phyloP scores from a whole-genome alignment of 2,888 invertebrate genomes.

The Cantharis lateralis region DNA sequence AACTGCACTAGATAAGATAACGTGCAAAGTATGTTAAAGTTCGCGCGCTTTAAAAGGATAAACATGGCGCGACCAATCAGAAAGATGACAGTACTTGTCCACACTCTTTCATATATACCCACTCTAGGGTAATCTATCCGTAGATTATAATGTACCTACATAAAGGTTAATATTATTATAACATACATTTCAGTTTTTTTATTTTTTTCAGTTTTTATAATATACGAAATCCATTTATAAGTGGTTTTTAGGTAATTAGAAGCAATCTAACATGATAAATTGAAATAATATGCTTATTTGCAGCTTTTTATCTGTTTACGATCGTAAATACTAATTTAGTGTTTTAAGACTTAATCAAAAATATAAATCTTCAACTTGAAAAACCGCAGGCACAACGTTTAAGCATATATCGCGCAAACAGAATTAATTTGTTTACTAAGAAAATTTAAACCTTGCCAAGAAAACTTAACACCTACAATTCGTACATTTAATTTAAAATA shows the following conservation, averaged over 20 bases:
- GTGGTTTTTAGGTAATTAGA: neutral
- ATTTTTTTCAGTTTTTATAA: neutral
- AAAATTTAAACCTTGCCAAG: neutral
- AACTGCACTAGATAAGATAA: too few relatives aligned
- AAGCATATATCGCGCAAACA: neutral
- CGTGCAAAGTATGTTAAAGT: too few relatives aligned
- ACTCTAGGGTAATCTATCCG: too few relatives aligned
- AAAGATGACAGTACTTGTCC: too few relatives aligned
- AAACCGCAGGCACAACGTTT: neutral
- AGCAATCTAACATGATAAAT: neutral
- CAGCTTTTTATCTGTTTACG: neutral
- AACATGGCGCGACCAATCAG: too few relatives aligned
- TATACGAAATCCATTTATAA: neutral
- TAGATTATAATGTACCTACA: too few relatives aligned
- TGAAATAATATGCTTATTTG: neutral
- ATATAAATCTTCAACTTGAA: neutral
- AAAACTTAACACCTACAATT: neutral
- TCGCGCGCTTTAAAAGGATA: too few relatives aligned
- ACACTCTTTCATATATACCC: too few relatives aligned
- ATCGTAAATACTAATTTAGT: neutral
- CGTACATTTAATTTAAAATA: neutral
- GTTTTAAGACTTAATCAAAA: neutral
- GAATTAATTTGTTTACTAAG: neutral
- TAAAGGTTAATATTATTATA: too few relatives aligned
- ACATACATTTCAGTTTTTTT: neutral